These are phyloP conservation scores for Holacanthus passer DNA, from an alignment of 2,113 vertebrate genomes.

Conservation along the genomic window DNA sequence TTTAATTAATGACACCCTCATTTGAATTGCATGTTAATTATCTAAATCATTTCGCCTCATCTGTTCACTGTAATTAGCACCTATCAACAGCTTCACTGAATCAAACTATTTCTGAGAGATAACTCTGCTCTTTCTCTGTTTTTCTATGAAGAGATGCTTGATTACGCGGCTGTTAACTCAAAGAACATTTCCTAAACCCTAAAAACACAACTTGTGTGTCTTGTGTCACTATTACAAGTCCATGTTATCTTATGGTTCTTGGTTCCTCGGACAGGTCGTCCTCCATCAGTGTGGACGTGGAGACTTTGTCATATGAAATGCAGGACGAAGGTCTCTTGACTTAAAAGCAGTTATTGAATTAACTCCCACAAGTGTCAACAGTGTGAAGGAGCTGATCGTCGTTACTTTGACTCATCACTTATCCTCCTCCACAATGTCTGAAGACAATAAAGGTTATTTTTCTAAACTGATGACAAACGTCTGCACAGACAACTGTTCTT, in stretches of 20 bases:
- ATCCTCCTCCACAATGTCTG: neutral
- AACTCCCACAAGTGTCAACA: neutral
- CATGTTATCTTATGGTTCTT: too few species aligned
- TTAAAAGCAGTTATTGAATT: neutral
- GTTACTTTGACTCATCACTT: neutral
- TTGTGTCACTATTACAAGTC: too few species aligned
- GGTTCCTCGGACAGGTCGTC: too few species aligned
- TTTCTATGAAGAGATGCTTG: slow-evolving; percentile 22
- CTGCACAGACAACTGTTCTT: neutral
- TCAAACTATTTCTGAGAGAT: slow-evolving; percentile 55
- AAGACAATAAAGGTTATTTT: neutral
- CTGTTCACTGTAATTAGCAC: slow-evolving; percentile 77
- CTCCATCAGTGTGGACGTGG: too few species aligned
- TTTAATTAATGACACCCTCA: slow-evolving; percentile 84
- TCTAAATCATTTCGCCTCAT: slow-evolving; percentile 79
- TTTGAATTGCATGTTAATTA: slow-evolving; percentile 84
- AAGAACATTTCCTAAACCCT: neutral
- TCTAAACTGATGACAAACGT: neutral
- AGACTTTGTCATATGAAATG: neutral
- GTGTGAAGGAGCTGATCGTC: neutral
- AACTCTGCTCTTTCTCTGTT: slow-evolving; percentile 37
- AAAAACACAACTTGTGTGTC: neutral
- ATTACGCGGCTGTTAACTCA: slow-evolving; percentile 24
- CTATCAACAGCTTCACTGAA: slow-evolving; percentile 66
- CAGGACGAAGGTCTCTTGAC: neutral